A percentile compares a stretch with the other conserved stretches of the same genome.
phyloP scores from a whole-genome alignment of 2,797 vertebrate genomes.

The Simalia tracyae region DNA sequence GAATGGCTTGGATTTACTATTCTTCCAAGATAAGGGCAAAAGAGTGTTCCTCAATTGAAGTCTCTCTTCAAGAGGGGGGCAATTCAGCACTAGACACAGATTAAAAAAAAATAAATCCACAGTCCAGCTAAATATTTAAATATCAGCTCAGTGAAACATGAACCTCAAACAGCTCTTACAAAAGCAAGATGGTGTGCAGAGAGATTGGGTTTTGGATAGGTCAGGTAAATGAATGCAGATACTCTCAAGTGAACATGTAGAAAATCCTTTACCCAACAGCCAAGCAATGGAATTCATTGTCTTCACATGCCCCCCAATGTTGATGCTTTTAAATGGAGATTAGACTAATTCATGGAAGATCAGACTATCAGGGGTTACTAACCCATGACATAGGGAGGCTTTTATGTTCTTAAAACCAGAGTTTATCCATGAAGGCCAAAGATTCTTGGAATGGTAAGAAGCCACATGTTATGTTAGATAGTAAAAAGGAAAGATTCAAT shows the following conservation, averaged over 20 bases:
- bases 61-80: conserved; percentile 56
- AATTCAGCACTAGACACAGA: neutral
- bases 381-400: too few relatives aligned
- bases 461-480: neutral
- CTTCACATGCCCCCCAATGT: neutral
- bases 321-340: neutral
- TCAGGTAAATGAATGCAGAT: neutral
- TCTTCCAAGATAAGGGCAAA: neutral
- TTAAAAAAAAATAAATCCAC: neutral
- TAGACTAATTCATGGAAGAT: neutral
- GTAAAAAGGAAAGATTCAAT: neutral
- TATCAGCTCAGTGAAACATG: neutral
- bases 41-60: conserved; percentile 27
- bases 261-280: neutral
- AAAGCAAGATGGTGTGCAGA: neutral
- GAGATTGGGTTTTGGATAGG: neutral
- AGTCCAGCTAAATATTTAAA: neutral
- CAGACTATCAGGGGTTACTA: neutral
- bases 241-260: neutral
- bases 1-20: neutral
- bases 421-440: neutral
- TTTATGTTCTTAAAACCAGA: too few relatives aligned
- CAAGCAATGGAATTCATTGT: neutral
- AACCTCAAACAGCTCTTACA: neutral
- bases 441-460: neutral